phyloP scores from a whole-genome alignment of 2,113 vertebrate genomes.

The Dasyprocta punctata region DNA sequence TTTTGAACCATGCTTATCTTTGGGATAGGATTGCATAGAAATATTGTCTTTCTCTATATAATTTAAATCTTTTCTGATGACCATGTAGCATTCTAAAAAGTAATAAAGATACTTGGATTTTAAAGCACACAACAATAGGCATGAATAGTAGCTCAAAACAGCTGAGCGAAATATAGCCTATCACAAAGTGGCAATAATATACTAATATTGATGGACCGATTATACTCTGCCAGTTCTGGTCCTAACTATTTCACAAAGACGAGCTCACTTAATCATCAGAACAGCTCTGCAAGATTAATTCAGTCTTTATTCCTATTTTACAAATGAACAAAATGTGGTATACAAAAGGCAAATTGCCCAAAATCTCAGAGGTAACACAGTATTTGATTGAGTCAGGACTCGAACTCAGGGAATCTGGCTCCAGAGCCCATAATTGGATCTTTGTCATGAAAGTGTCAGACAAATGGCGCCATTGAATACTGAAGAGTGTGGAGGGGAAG shows the following conservation, averaged over 20 bases:
- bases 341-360: not conserved
- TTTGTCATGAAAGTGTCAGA: not conserved
- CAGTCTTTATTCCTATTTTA: not conserved
- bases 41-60: not conserved
- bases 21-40: not conserved
- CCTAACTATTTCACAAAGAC: not conserved
- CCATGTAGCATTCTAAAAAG: constrained; percentile 33
- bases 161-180: not conserved
- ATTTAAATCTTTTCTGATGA: constrained; percentile 7
- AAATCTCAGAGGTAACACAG: not conserved
- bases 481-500: not conserved
- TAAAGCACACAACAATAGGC: not conserved
- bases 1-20: not conserved
- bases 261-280: not conserved
- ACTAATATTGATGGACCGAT: not conserved
- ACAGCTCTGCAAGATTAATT: not conserved
- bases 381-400: not conserved
- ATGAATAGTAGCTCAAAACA: not conserved
- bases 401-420: not conserved
- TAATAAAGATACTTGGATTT: constrained; percentile 17
- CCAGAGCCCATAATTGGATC: not conserved
- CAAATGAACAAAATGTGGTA: not conserved
- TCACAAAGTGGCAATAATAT: constrained; percentile 7
- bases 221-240: not conserved
- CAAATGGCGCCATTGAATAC: not conserved